Conservation (phyloP, 1,140 invertebrate species). For the Cotesia glomerata region DNA sequence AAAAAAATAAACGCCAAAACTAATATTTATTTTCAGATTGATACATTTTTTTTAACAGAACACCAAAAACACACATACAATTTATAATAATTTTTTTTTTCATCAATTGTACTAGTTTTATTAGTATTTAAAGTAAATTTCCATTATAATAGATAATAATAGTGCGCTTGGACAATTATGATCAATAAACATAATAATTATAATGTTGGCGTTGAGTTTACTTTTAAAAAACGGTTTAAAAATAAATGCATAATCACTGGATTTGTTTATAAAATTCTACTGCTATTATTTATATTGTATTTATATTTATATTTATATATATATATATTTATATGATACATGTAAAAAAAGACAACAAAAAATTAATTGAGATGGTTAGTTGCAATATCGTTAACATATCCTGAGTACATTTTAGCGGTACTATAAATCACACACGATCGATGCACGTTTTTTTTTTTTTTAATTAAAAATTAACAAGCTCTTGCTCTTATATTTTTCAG, state of each 20-base stretch:
- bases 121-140: background rate
- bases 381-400: conserved; percentile 5
- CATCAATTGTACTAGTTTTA: conserved; percentile 20
- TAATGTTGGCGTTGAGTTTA: background rate
- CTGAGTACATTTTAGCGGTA: conserved; percentile 15
- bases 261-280: conserved; percentile 28
- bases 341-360: conserved; percentile 1
- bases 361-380: background rate
- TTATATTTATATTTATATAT: conserved; percentile 1
- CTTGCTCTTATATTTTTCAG: background rate
- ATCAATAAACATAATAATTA: background rate
- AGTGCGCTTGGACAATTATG: conserved; percentile 23
- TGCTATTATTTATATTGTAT: background rate
- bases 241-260: conserved; percentile 1
- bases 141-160: background rate
- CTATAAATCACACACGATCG: conserved; percentile 11
- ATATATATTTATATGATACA: background rate
- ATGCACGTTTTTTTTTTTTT: conserved; percentile 1
- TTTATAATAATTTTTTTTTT: background rate
- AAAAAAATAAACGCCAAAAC: background rate
- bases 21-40: conserved; percentile 5
- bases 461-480: conserved; percentile 16
- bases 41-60: background rate
- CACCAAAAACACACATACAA: conserved; percentile 3
- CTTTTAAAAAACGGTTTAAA: conserved; percentile 2